Evolutionary conservation across 2,888 invertebrate species (phyloP), one percentile per base, ranked within the genome.

Genomic region (Microchrysa polita): DNA sequence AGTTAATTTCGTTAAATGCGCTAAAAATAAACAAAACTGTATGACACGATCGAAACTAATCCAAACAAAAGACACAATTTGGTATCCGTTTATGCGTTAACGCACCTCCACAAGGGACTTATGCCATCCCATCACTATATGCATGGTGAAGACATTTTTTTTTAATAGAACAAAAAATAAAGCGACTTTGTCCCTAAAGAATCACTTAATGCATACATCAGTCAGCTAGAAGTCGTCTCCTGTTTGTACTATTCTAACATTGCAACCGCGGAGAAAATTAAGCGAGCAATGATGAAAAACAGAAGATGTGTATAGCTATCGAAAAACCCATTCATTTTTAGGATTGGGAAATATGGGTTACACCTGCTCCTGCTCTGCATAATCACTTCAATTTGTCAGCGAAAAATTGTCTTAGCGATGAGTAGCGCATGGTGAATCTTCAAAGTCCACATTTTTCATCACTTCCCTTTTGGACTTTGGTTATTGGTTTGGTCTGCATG

Each of bases 351-450:
- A 67, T 55, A 69, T 69, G 69, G 69, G 69, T 69, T 69, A 69
- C 69, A 69, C 69, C 69, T 69, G 69, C 55, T 57, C 69, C 69
- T 69, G 69, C 55, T 57, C 65, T 57, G 57, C 16, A n/a, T 18
- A 69, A 27, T 27, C 53, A 53, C 53, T 53, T 52, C 53, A 67
- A 59, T 59, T 67, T 67, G 67, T 67, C 67, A 67, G 34, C n/a
- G 52, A 20, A 52, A 67, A 52, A n/a, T 52, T 34, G 53, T 27
- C 27, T 16, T 1, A 4, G 20, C 42, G 2, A 23, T 14, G 27
- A 7, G 27, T 2, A 34, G 27, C 27, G n/a, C 55, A n/a, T 65
- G 65, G 65, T 44, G 44, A 65, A 65, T 69, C 55, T 69, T 69
- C 69, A 69, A 69, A 69, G 69, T 34, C 2, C 27, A 7, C 55